Evolutionary conservation across 2,888 invertebrate species (phyloP), one percentile per base, ranked within the genome.

Genomic region (Drosophila anceps): DNA sequence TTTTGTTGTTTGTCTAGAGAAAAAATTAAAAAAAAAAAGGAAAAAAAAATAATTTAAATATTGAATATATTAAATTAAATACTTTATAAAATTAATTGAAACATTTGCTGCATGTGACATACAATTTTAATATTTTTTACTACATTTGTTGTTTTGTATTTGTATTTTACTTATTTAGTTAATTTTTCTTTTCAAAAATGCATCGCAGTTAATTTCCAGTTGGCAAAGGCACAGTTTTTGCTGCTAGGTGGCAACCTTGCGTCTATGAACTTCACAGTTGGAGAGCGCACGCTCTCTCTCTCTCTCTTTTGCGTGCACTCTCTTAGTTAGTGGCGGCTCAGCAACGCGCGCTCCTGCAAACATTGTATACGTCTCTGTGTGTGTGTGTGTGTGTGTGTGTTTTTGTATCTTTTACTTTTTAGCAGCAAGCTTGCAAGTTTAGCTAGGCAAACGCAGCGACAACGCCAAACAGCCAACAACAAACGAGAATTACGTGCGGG

Each of bases 381-480:
- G 27, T 27, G 27, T 29, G 58, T 66, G 60, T 72, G 58, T 73
- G 60, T 73, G 65, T 76, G 67, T 64, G 79, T 65, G 74, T 86
- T 64, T 64, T 84, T 81, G 84, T 88, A 85, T 84, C 83, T 84
- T 88, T 84, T 85, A 84, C 83, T 84, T 88, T 84, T 84, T 81
- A 77, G 86, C 83, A 77, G 83, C 85, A 66, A 83, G 85, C 79
- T 80, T 79, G 79, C 73, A 79, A 79, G 78, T 79, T 79, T 79
- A 64, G 79, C 57, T 79, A 73, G 78, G 60, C 79, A 79, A 79
- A 79, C 79, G 79, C 77, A 79, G 60, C 80, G 79, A 65, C 85
- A 83, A 81, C 82, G 85, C 75, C 81, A 82, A 81, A 76, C 82
- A 69, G 81, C 60, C 80, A 85, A 82, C 76, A 79, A 82, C 75